Conservation (phyloP, 2,888 invertebrate species). For the Trisateles emortualis region DNA sequence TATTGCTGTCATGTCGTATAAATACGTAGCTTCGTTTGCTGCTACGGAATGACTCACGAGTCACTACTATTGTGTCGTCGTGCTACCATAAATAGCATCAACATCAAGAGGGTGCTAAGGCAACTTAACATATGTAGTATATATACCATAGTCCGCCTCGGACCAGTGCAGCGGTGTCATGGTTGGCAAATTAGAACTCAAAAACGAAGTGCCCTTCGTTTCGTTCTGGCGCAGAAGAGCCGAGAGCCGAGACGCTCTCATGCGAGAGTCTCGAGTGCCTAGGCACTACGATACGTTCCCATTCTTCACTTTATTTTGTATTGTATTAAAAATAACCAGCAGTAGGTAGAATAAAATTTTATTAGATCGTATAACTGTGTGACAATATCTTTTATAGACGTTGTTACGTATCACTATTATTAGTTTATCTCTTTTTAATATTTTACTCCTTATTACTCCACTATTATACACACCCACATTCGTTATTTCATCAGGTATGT, state of each 20-base stretch:
- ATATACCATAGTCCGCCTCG: conserved; percentile 55
- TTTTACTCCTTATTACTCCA: conserved; percentile 18
- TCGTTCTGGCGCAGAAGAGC: conserved; percentile 60
- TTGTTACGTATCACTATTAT: conserved; percentile 27
- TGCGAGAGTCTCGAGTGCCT: conserved; percentile 62
- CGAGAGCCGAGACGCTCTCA: conserved; percentile 52
- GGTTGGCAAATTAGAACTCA: conserved; percentile 71
- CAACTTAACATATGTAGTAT: conserved; percentile 59
- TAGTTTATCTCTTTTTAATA: conserved; percentile 40
- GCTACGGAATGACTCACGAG: conserved; percentile 62
- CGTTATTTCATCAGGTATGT: too few species aligned
- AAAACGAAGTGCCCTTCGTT: conserved; percentile 70
- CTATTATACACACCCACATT: too few species aligned
- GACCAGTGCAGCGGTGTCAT: conserved; percentile 48
- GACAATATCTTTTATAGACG: conserved; percentile 52
- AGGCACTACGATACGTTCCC: conserved; percentile 47
- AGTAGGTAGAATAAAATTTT: conserved; percentile 43
- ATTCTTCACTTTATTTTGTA: conserved; percentile 46
- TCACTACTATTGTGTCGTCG: conserved; percentile 64
- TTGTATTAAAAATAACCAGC: conserved; percentile 49
- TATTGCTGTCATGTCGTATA: conserved; percentile 60
- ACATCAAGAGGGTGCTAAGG: conserved; percentile 64
- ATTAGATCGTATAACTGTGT: conserved; percentile 56
- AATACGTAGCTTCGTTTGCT: conserved; percentile 50
- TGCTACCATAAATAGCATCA: conserved; percentile 72